phyloP scores from a whole-genome alignment of 2,797 vertebrate genomes.

The Mormyrops attenuatus region DNA sequence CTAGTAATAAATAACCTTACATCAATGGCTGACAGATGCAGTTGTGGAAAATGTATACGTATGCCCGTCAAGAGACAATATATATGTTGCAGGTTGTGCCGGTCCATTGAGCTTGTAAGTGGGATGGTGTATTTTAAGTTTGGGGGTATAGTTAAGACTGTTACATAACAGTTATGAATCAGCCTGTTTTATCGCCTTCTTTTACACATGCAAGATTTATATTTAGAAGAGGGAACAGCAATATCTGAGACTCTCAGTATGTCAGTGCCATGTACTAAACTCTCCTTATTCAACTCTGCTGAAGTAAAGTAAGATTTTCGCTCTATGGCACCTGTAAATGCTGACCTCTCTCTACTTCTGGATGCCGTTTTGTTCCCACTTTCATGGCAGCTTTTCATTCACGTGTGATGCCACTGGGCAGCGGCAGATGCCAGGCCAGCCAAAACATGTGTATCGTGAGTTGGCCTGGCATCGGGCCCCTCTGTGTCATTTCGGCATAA shows the following conservation, averaged over 20 bases:
- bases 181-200: background rate
- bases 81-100: background rate
- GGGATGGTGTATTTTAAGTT: background rate
- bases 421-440: background rate
- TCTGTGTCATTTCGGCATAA: background rate
- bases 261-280: background rate
- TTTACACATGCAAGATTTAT: background rate
- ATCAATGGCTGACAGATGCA: background rate
- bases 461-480: background rate
- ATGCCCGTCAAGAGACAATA: background rate
- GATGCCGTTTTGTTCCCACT: background rate
- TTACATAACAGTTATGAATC: background rate
- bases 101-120: background rate
- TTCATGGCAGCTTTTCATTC: background rate
- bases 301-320: background rate
- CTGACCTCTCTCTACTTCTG: background rate
- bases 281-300: background rate
- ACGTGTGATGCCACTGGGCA: background rate
- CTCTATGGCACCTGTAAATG: background rate
- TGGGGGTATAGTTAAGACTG: background rate
- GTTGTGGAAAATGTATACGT: background rate
- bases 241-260: background rate
- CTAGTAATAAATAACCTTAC: too few relatives aligned
- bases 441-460: background rate
- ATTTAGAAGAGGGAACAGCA: background rate